A percentile compares a stretch with the other conserved stretches of the same genome.
phyloP scores from a whole-genome alignment of 2,113 vertebrate genomes.

The Willisornis vidua region DNA sequence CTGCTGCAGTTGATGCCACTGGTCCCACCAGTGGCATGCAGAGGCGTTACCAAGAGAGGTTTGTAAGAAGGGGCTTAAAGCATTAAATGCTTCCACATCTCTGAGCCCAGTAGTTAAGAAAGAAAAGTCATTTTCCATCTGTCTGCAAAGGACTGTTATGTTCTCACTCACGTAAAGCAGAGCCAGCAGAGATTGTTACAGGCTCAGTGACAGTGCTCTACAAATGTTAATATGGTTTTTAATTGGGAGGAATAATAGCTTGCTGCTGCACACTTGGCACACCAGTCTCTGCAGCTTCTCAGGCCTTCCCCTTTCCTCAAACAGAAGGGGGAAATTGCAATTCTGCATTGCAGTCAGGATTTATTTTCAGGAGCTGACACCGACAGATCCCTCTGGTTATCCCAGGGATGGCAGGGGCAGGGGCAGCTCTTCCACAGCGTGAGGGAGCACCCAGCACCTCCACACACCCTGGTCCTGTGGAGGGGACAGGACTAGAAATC shows the following conservation, averaged over 20 bases:
- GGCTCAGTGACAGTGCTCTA: not conserved
- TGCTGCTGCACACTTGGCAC: not conserved
- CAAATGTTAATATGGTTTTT: conserved; percentile 28
- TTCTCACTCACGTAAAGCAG: not conserved
- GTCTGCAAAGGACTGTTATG: not conserved
- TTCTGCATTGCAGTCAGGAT: not conserved
- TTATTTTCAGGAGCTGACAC: not conserved
- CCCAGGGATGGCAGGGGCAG: not conserved
- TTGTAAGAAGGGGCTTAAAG: not conserved
- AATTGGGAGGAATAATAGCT: conserved; percentile 23
- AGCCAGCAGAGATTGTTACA: not conserved
- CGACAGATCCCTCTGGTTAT: rapidly evolving
- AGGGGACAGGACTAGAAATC: rapidly evolving
- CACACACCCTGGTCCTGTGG: rapidly evolving
- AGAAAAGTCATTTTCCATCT: conserved; percentile 12
- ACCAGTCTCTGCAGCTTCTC: not conserved
- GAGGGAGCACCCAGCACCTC: not conserved
- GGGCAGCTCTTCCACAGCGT: rapidly evolving
- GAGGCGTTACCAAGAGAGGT: not conserved
- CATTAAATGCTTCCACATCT: not conserved
- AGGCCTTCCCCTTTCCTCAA: not conserved
- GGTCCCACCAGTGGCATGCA: not conserved
- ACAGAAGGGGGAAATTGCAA: not conserved
- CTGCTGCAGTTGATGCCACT: not conserved
- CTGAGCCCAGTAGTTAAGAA: not conserved